Percentiles rank a stretch among this genome's conserved stretches.
These are phyloP conservation scores for Taxidea taxus DNA, from an alignment of 2,113 vertebrate genomes.

Conservation along the genomic window DNA sequence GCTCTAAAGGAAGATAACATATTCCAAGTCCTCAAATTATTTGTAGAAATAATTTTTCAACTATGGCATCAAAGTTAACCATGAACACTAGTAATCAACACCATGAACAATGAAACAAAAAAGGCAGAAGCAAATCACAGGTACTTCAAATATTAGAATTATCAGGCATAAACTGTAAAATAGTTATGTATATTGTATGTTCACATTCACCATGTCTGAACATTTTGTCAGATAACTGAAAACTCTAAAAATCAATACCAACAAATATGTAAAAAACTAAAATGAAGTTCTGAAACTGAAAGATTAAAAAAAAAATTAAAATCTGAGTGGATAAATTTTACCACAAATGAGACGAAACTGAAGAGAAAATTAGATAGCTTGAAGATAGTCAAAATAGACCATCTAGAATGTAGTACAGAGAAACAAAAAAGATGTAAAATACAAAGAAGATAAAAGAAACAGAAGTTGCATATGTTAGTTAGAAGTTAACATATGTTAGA, in stretches of 20 bases:
- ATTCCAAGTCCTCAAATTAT: not conserved
- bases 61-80: not conserved
- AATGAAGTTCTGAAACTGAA: not conserved
- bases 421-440: not conserved
- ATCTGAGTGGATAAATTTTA: not conserved
- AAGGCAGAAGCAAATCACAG: not conserved
- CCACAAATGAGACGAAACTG: not conserved
- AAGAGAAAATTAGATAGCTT: slow-evolving; percentile 4
- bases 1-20: not conserved
- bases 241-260: not conserved
- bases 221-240: not conserved
- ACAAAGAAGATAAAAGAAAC: not conserved
- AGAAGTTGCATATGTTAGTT: not conserved
- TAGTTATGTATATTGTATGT: not conserved
- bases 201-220: not conserved
- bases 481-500: not conserved
- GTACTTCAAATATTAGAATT: not conserved
- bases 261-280: not conserved
- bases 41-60: not conserved
- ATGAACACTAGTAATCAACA: not conserved
- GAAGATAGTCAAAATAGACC: not conserved
- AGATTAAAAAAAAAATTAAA: not conserved
- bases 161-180: not conserved
- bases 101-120: not conserved
- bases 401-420: not conserved